These are phyloP conservation scores for Orussus abietinus DNA, from an alignment of 1,140 invertebrate genomes.

Conservation along the genomic window DNA sequence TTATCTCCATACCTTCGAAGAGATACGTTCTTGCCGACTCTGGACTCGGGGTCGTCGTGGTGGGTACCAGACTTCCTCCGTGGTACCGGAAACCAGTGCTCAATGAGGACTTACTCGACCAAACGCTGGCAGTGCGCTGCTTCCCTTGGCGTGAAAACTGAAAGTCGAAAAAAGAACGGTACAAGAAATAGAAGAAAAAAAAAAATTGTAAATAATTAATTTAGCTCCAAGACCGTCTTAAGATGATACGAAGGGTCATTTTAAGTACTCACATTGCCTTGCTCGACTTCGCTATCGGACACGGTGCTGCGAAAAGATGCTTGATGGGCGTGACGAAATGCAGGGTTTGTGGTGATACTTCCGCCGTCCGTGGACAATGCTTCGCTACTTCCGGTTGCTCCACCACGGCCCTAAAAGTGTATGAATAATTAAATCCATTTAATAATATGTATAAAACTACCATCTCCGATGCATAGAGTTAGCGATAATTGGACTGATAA, in stretches of 20 bases:
- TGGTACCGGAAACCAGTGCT: conserved; percentile 86
- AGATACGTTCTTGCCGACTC: conserved; percentile 85
- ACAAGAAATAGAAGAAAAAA: background rate
- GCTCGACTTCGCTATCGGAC: conserved; percentile 90
- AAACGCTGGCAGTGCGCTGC: conserved; percentile 78
- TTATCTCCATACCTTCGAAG: conserved; percentile 90
- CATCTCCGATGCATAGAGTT: too few species aligned
- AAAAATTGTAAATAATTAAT: conserved; percentile 3
- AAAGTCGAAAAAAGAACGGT: conserved; percentile 24
- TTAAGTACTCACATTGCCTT: conserved; percentile 71
- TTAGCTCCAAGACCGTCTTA: too few species aligned
- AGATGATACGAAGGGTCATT: background rate
- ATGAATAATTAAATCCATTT: too few species aligned
- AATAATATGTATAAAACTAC: too few species aligned
- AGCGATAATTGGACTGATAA: too few species aligned
- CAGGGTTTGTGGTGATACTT: conserved; percentile 78
- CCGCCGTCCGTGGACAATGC: conserved; percentile 63
- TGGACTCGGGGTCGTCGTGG: conserved; percentile 75
- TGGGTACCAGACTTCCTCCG: conserved; percentile 81
- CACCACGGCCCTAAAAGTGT: conserved; percentile 57
- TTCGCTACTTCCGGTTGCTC: conserved; percentile 57
- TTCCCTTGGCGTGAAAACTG: conserved; percentile 67
- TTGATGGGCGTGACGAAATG: conserved; percentile 55
- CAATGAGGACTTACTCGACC: conserved; percentile 88
- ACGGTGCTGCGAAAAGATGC: conserved; percentile 80